Evolutionary conservation across 2,888 invertebrate species (phyloP), one percentile per base, ranked within the genome.

Genomic region (Diarsia rubi): DNA sequence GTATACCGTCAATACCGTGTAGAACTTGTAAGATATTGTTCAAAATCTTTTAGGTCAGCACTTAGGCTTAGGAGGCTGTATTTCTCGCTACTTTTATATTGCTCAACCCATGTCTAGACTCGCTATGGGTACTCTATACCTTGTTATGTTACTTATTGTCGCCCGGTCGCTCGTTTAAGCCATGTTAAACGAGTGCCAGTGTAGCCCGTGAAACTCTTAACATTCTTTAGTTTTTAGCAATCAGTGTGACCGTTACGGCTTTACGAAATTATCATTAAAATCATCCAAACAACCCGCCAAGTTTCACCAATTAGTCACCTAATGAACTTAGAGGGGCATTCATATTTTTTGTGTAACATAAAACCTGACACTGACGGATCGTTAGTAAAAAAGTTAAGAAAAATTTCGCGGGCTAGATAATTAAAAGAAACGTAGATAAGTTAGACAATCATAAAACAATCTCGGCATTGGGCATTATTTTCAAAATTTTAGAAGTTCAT

Each of bases 131-230:
- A 62, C 62, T 62, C 62, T 62, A 62, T 62, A 79, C 70, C 44
- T 74, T 47, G 66, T 73, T 83, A 78, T 47, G 66, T 73, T 83
- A 78, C 73, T 85, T 85, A 83, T 88, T 84, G 81, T 84, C 78
- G 71, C 63, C 47, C 24, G 31, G 45, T 27, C 52, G 37, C 27
- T 67, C n/a, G 37, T 59, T 69, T 74, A 47, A 11, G 66, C 37
- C 37, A 37, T 8, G 6, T 37, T 37, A 37, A 37, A 37, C 37
- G 37, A 37, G 37, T 6, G 37, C 37, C 8, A 37, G 37, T 8
- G 37, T 37, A 8, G 37, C 37, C 37, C 37, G 6, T 0, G 37
- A 37, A 37, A 37, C 37, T 37, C 8, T n/a, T 37, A 37, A 37
- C 37, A 8, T 37, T 37, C 37, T 37, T 37, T 8, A 6, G 37